Base-by-base conservation (phyloP, 2,797 vertebrate species). In the Knipowitschia caucasica region DNA sequence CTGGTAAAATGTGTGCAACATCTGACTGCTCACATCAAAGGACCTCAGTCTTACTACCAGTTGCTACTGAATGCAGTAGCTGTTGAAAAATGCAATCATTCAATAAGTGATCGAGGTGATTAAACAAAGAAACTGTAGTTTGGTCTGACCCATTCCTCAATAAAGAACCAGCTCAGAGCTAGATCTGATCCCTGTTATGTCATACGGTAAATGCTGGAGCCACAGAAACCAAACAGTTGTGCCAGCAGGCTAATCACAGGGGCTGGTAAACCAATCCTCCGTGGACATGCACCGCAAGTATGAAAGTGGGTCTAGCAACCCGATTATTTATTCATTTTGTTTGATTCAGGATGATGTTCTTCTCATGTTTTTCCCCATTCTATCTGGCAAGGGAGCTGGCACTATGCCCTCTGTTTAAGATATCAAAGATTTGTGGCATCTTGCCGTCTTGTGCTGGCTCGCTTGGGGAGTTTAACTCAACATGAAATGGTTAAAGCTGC, bases 281-380 rank as follows among this genome's bases (percentile, higher is more conserved):
- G 52, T 34, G 78, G 86, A 86, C 83, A 76, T 74, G 81, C 80
- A 87, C 85, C 86, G 69, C 87, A 86, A 88, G 80, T 89, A 88
- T 88, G 82, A 87, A 88, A 83, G 84, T 79, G 84, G 86, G 84
- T 88, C 86, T 83, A 81, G 78, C 81, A 43, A n/a, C 83, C 71
- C 86, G 79, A 91, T 89, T 89, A 89, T 89, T 91, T 89, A 89
- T 89, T 91, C 86, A 89, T 89, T 87, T 89, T 84, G 86, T 88
- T 89, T 89, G 86, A 90, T 88, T 89, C 82, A 62, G 86, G 83
- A 87, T 81, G 77, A 85, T 86, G 87, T 89, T 87, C 81, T 85
- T 85, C 84, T 73, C 67, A 80, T 82, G 86, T 84, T 88, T 85
- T 83, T 80, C 73, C 59, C 64, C 80, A 73, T 85, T 80, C 80